phyloP scores from a whole-genome alignment of 2,113 vertebrate species.

The Herpailurus yagouaroundi region DNA sequence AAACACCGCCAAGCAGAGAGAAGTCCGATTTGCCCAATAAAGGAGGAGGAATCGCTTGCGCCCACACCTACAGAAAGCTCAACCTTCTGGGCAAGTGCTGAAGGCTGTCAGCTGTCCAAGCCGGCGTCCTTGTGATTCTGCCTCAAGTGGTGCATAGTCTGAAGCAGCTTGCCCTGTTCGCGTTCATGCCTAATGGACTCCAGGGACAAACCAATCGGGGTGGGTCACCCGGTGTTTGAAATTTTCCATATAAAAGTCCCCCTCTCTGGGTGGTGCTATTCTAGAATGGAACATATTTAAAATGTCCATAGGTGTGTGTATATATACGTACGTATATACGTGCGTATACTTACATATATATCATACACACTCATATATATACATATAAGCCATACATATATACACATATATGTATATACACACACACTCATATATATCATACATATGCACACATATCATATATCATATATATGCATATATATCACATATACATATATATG shows the following conservation, averaged over 20 bases:
- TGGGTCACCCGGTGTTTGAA: background rate
- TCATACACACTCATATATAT: too few relatives aligned
- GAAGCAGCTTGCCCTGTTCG: background rate
- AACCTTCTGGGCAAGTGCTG: background rate
- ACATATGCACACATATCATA: too few relatives aligned
- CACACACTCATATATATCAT: too few relatives aligned
- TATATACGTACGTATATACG: rapidly evolving
- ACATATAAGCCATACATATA: too few relatives aligned
- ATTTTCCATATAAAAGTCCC: background rate
- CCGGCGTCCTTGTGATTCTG: background rate
- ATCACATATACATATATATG: too few relatives aligned
- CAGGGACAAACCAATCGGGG: background rate
- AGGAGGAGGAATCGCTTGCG: background rate
- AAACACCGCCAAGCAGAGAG: too few relatives aligned
- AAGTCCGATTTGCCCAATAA: rapidly evolving
- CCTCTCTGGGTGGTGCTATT: background rate
- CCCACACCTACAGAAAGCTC: background rate
- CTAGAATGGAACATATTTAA: background rate
- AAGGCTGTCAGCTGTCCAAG: background rate
- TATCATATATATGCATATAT: too few relatives aligned
- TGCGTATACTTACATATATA: too few relatives aligned
- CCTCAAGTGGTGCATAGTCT: background rate
- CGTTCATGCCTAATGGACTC: background rate
- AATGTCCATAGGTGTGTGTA: rapidly evolving
- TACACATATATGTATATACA: too few relatives aligned